Base-by-base conservation (phyloP, 2,797 vertebrate genomes). In the Rhinatrema bivittatum region DNA sequence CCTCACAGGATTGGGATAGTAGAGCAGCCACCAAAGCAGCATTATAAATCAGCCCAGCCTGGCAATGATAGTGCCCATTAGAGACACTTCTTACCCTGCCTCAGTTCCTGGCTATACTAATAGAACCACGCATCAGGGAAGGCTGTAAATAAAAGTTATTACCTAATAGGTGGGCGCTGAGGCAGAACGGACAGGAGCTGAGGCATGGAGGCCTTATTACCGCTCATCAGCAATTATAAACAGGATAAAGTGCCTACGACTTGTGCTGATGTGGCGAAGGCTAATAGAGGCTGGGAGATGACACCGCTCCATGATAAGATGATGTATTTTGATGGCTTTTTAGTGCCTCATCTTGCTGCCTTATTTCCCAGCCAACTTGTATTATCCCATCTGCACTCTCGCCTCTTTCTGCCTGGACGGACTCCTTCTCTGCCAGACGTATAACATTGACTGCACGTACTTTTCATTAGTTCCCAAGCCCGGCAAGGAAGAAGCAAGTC, bases 81-180 rank as follows among this genome's bases (percentile, higher is more conserved):
- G 68, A 56, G 50, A 65, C 1, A 4, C 22, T 50, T 41, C 48
- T 38, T 31, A 5, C 41, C 29, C 38, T 2, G 14, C 61, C n/a
- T 62, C 60, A 24, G 45, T 72, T 76, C 66, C 46, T 52, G 56
- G 58, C 71, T 76, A 19, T 70, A 65, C 61, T 79, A 76, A 81
- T 78, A 79, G 76, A 74, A 64, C 43, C 66, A 60, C 39, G 0
- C 60, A 71, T 72, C 62, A 68, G 56, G 66, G 56, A 70, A 62
- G 62, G 76, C 65, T 78, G 78, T 85, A 82, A 84, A 83, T 83
- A 79, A 79, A 81, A 83, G 76, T 84, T 81, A 80, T 68, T 73
- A 68, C 71, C 73, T 76, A 75, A 78, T 82, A 74, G 76, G 62
- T 66, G 66, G 39, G 65, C 37, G 6, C 46, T 38, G 76, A 59